Evolutionary conservation across 2,797 vertebrate genomes (phyloP).

Genomic region (Melanotaenia nigrans): DNA sequence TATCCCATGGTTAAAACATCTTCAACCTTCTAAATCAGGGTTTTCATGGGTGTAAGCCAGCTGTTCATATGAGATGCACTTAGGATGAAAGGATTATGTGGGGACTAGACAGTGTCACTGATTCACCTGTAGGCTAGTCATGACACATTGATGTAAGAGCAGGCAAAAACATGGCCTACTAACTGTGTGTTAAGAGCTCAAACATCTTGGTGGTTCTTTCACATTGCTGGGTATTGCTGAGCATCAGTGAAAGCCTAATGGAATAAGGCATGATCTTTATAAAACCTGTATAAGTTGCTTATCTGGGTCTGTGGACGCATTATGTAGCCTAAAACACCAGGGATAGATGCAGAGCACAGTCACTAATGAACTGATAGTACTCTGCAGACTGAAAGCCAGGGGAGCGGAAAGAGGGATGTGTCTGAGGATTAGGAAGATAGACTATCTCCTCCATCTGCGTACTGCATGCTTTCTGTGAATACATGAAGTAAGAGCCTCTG

Average conservation of each 20-base stretch:
- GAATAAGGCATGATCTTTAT: slow-evolving; percentile 38
- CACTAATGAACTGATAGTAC: slow-evolving; percentile 55
- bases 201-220: slow-evolving; percentile 27
- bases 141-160: slow-evolving; percentile 52
- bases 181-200: slow-evolving; percentile 42
- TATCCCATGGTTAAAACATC: slow-evolving; percentile 21
- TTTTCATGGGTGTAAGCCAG: slow-evolving; percentile 58
- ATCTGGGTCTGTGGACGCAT: slow-evolving; percentile 63
- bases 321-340: slow-evolving; percentile 66
- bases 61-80: slow-evolving; percentile 69
- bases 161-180: slow-evolving; percentile 30
- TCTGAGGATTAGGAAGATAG: slow-evolving; percentile 73
- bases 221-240: slow-evolving; percentile 45
- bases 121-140: slow-evolving; percentile 68
- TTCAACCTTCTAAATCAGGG: slow-evolving; percentile 36
- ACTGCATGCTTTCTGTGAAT: slow-evolving; percentile 57
- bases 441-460: slow-evolving; percentile 74
- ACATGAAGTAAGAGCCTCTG: slow-evolving; percentile 51
- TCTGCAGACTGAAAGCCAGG: slow-evolving; percentile 42
- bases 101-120: slow-evolving; percentile 47
- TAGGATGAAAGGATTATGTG: slow-evolving; percentile 69
- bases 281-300: slow-evolving; percentile 69
- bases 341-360: slow-evolving; percentile 53
- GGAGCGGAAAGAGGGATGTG: slow-evolving; percentile 43
- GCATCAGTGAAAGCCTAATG: slow-evolving; percentile 48